These are phyloP conservation scores for Nannoperca obscura DNA, from an alignment of 2,797 vertebrate species.

Conservation along the genomic window DNA sequence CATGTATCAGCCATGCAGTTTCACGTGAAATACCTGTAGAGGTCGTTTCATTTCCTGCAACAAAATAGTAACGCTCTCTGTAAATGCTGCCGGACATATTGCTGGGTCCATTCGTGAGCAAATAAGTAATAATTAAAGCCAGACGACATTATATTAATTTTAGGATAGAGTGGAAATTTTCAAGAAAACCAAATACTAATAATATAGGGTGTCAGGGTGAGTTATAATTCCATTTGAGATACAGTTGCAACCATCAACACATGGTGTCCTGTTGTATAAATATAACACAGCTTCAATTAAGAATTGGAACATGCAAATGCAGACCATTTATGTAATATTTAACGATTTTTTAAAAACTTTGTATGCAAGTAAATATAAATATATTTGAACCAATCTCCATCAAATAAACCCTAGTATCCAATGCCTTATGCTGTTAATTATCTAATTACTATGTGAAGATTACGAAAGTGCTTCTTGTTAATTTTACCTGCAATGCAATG, in stretches of 20 bases:
- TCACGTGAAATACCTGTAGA: slow-evolving; percentile 2
- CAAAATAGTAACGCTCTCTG: background rate
- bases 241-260: slow-evolving; percentile 2
- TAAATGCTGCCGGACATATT: background rate
- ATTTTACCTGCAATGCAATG: background rate
- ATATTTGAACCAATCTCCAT: background rate
- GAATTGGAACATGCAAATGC: background rate
- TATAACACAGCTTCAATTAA: background rate
- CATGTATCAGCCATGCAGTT: background rate
- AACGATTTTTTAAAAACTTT: background rate
- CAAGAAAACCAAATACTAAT: background rate
- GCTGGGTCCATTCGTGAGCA: slow-evolving; percentile 2
- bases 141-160: background rate
- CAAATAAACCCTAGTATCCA: background rate
- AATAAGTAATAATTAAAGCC: background rate
- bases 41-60: slow-evolving; percentile 5
- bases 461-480: background rate
- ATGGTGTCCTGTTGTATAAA: background rate
- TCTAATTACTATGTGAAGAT: background rate
- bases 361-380: background rate
- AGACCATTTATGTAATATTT: background rate
- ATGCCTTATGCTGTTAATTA: background rate
- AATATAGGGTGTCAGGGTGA: background rate
- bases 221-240: background rate
- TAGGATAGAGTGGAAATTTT: background rate